Base-by-base conservation (phyloP, 2,888 invertebrate species). In the Brachynemurus nebulosus region DNA sequence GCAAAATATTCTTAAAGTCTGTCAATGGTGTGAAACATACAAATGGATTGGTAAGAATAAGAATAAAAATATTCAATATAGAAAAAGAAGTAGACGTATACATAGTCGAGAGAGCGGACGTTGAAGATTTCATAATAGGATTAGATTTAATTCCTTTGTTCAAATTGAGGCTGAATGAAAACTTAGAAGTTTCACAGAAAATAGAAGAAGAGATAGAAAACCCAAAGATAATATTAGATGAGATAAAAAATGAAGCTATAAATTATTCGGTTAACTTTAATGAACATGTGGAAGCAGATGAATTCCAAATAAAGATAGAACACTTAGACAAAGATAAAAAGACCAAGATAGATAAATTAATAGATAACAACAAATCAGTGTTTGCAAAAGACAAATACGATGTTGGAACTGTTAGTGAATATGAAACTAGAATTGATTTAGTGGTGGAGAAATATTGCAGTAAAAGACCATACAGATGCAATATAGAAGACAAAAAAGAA, bases 301-400 rank as follows among this genome's bases (percentile, higher is more conserved):
- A 35, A 11, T 35, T 35, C 12, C 9, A 35, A 11, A 35, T 35
- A 35, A 35, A 35, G 12, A 35, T 35, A 12, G 35, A 35, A 7
- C 9, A 35, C 12, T 12, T 35, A 35, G 14, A 35, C 12, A 8
- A 35, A 8, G 9, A 35, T 11, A 8, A 35, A 12, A 35, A 35
- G 12, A 7, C 7, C 7, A 25, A 46, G 48, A 52, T 53, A 35
- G 27, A 48, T 35, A 45, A 44, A 35, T 19, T 51, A 20, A 44
- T 52, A 9, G 47, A 50, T 6, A 47, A 42, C 44, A 49, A 51
- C 42, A 48, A 49, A 39, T 7, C 16, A 38, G 36, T 51, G 12
- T 52, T 51, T 37, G 52, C 48, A 11, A 52, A 49, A 48, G 48
- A 51, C 36, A 51, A 49, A 49, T 51, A 52, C 38, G 51, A 50